phyloP scores from a whole-genome alignment of 2,888 invertebrate genomes.

The Dyspetes luteomarginatus region DNA sequence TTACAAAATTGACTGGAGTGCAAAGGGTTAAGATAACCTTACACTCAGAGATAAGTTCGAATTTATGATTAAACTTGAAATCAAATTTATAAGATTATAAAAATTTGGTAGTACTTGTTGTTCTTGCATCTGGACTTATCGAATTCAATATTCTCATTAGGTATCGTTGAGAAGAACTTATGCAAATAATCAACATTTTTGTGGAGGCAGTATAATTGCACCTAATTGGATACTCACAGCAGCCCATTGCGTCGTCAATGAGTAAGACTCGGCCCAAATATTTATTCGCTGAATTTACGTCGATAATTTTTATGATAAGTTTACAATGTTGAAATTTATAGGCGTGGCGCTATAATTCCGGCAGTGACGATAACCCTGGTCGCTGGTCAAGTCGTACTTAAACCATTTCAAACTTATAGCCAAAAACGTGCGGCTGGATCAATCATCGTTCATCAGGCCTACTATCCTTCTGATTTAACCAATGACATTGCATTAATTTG shows the following conservation, averaged over 20 bases:
- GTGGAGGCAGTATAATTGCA: conserved; percentile 75
- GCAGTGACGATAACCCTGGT: conserved; percentile 69
- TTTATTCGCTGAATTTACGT: not conserved
- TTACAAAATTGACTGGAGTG: too few relatives aligned
- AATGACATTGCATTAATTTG: conserved; percentile 76
- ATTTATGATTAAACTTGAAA: too few relatives aligned
- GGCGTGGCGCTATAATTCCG: conserved; percentile 42
- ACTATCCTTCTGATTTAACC: conserved; percentile 54
- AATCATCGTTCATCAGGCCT: conserved; percentile 70
- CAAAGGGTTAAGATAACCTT: too few relatives aligned
- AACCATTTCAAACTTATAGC: not conserved
- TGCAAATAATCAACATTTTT: conserved; percentile 73
- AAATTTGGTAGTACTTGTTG: too few relatives aligned
- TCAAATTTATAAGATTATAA: too few relatives aligned
- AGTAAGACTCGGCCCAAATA: conserved; percentile 48
- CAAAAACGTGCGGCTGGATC: conserved; percentile 69
- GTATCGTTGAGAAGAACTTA: conserved; percentile 74
- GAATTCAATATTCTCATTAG: too few relatives aligned
- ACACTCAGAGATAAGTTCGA: too few relatives aligned
- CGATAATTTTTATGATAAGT: not conserved
- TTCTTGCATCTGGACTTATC: too few relatives aligned
- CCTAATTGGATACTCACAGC: conserved; percentile 74
- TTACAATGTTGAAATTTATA: not conserved
- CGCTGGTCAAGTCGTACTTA: conserved; percentile 72
- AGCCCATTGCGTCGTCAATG: conserved; percentile 75